phyloP scores from a whole-genome alignment of 2,113 vertebrate species.

The Terrapene triunguis region DNA sequence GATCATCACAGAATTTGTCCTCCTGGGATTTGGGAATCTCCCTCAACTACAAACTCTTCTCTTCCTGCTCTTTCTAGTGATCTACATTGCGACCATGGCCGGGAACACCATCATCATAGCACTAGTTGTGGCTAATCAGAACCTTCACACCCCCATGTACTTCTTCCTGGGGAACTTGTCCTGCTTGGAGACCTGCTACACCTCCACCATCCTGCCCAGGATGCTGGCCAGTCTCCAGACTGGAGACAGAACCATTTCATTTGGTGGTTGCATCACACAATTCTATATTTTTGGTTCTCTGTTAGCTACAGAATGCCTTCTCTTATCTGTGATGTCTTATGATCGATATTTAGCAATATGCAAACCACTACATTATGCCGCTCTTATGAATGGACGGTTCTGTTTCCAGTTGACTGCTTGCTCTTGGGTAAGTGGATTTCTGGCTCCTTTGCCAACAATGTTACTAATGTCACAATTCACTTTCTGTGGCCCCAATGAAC shows the following conservation, averaged over 20 bases:
- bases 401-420: neutral
- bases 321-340: neutral
- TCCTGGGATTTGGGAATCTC: neutral
- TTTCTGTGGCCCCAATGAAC: neutral
- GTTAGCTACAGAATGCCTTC: neutral
- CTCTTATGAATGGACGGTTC: neutral
- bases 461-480: neutral
- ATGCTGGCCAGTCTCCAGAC: neutral
- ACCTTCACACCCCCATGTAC: neutral
- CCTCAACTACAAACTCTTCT: neutral
- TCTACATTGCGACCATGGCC: neutral
- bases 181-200: neutral
- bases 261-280: neutral
- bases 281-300: neutral
- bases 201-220: neutral
- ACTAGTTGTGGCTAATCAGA: neutral
- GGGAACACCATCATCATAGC: neutral
- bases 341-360: neutral
- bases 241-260: neutral
- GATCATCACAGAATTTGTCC: neutral
- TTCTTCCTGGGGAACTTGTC: neutral
- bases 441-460: neutral
- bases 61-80: neutral
- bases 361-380: neutral
- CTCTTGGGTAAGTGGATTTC: neutral